Evolutionary conservation across 2,113 vertebrate species (phyloP), one percentile per base, ranked within the genome.

Genomic region (Epinephelus moara): DNA sequence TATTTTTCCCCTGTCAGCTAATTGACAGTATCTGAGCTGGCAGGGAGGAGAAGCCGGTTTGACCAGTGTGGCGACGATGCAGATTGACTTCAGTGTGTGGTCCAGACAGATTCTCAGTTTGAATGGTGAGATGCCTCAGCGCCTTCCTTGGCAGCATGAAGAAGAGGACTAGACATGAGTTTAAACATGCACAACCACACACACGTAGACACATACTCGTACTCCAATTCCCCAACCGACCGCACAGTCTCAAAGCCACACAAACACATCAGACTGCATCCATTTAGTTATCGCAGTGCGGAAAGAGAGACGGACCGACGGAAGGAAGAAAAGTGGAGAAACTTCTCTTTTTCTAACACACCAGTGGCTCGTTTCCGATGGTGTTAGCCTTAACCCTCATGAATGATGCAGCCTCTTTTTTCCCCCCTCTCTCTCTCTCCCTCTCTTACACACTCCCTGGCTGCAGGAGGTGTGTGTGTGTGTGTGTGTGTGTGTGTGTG

Each of bases 351-450:
- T 64, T 56, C 66, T 75, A 64, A 62, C 75, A 76, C 79, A 77
- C 75, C 77, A 75, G 72, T 71, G 3, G 37, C 85, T 89, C 55
- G 64, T 90, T 90, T 90, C 75, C 9, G 42, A 23, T 55, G 47
- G 81, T 84, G 89, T 94, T 92, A 49, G 91, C 85, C 85, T 93
- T 92, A 92, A 90, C 86, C 75, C 90, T 94, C 86, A 94, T 94
- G 88, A 95, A 94, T 93, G 80, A 95, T 95, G 90, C 88, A 95
- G 74, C 80, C 59, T 25, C 50, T 42, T 8, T 33, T 25, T 42
- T 30, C 27, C 45, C 37, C 1, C n/a, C 6, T 4, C 4, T 1
- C 15, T 1, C 15, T 4, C n/a, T 74, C 15, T 45, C 40, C 40
- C 60, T 61, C 71, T 74, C 66, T 50, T 19, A 33, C 82, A 42